Conservation (phyloP, 1,140 invertebrate genomes). For the Holcopasites calliopsidis region DNA sequence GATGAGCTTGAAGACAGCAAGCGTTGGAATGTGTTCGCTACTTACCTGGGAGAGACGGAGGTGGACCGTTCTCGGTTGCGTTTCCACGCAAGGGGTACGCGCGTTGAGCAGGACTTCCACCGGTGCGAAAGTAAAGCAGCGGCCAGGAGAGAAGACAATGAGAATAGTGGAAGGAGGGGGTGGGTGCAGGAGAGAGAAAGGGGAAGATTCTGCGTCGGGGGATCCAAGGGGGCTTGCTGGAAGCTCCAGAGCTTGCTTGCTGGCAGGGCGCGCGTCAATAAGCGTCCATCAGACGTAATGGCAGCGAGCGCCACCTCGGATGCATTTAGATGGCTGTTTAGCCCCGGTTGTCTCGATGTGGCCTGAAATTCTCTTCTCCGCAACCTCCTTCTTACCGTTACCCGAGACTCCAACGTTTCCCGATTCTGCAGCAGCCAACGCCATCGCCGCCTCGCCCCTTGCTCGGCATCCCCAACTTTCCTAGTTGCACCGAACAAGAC, state of each 20-base stretch:
- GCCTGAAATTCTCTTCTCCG: slow-evolving; percentile 60
- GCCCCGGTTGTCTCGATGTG: slow-evolving; percentile 70
- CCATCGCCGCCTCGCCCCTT: slow-evolving; percentile 25
- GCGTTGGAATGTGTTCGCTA: slow-evolving; percentile 29
- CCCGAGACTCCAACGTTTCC: slow-evolving; percentile 51
- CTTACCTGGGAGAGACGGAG: slow-evolving; percentile 4
- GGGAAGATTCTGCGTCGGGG: slow-evolving; percentile 47
- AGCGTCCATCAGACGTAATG: slow-evolving; percentile 80
- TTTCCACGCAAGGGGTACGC: neutral
- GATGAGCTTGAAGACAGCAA: slow-evolving; percentile 32
- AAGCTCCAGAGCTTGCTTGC: slow-evolving; percentile 64
- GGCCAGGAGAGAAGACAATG: slow-evolving; percentile 30
- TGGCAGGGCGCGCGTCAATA: slow-evolving; percentile 79
- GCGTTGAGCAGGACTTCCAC: slow-evolving; percentile 4
- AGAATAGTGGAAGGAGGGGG: slow-evolving; percentile 20
- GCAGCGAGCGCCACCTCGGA: slow-evolving; percentile 80
- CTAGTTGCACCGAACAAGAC: slow-evolving; percentile 52
- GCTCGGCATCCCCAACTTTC: slow-evolving; percentile 49
- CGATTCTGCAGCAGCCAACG: slow-evolving; percentile 46
- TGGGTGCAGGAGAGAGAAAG: slow-evolving; percentile 18
- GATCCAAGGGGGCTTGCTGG: slow-evolving; percentile 63
- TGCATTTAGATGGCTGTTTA: slow-evolving; percentile 81
- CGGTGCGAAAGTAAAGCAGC: slow-evolving; percentile 5
- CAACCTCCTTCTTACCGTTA: slow-evolving; percentile 48
- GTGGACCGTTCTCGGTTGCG: slow-evolving; percentile 29